Percentiles rank a stretch among this genome's conserved stretches.
Evolutionary conservation across 2,113 vertebrate species (phyloP).

Genomic region (Lampris incognitus): DNA sequence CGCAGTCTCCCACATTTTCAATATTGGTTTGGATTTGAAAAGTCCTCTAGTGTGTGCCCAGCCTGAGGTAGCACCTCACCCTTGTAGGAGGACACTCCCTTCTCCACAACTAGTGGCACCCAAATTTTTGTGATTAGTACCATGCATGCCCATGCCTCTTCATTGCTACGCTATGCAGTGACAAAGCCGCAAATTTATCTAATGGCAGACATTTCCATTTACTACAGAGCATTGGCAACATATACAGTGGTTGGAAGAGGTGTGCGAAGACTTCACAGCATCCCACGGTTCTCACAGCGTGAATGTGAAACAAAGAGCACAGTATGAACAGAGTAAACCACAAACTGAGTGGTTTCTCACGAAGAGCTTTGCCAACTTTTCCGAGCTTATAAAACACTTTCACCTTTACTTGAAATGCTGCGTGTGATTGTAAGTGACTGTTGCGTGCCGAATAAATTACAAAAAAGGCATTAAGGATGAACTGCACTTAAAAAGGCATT

Average conservation of each 20-base stretch:
- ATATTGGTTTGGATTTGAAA: no score
- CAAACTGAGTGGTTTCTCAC: background rate
- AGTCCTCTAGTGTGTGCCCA: no score
- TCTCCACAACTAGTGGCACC: no score
- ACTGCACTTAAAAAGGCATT: background rate
- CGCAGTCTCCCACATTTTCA: no score
- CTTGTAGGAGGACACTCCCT: no score
- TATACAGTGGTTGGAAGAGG: background rate
- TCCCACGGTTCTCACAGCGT: no score
- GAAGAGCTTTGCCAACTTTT: background rate
- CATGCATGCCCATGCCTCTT: background rate
- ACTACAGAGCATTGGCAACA: background rate
- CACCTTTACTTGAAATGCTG: background rate
- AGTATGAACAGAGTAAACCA: background rate
- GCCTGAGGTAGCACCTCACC: no score
- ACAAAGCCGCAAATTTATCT: constrained; percentile 3
- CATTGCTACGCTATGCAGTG: background rate
- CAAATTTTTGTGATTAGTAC: no score
- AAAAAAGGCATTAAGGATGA: constrained; percentile 22
- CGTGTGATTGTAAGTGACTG: background rate
- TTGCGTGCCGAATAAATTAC: background rate
- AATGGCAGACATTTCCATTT: constrained; percentile 12
- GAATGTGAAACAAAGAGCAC: background rate
- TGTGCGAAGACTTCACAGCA: background rate
- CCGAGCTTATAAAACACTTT: background rate